phyloP scores from a whole-genome alignment of 1,140 invertebrate genomes.

The Ectropis grisescens region DNA sequence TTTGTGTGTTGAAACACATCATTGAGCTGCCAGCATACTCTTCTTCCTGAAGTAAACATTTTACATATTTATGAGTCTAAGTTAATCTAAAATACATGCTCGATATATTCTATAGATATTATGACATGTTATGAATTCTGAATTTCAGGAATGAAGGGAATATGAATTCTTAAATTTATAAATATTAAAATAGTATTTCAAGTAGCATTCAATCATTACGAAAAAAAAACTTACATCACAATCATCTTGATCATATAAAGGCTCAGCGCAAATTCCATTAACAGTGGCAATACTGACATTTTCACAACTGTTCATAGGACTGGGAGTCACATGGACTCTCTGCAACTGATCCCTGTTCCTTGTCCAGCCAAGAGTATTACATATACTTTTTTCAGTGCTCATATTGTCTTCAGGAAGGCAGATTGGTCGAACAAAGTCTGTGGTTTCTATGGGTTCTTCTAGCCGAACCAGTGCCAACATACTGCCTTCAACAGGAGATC shows the following conservation, averaged over 20 bases:
- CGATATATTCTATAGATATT: too few species aligned
- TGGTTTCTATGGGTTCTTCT: conserved; percentile 80
- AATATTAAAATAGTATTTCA: too few species aligned
- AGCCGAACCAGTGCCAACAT: conserved; percentile 85
- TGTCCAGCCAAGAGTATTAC: conserved; percentile 87
- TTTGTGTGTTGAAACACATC: conserved; percentile 77
- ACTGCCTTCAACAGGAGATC: conserved; percentile 90
- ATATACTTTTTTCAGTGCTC: conserved; percentile 63
- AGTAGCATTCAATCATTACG: too few species aligned
- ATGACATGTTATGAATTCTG: too few species aligned
- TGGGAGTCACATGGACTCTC: conserved; percentile 80
- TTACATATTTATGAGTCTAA: too few species aligned
- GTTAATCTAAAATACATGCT: too few species aligned
- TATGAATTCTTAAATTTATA: too few species aligned
- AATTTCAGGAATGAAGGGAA: too few species aligned
- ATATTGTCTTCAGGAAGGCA: conserved; percentile 76
- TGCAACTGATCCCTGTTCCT: conserved; percentile 84
- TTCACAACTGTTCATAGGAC: conserved; percentile 83
- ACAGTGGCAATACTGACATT: conserved; percentile 86
- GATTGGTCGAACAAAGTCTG: conserved; percentile 86
- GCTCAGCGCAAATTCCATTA: conserved; percentile 86
- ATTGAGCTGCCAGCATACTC: conserved; percentile 89
- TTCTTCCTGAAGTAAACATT: conserved; percentile 80
- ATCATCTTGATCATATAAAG: conserved; percentile 82
- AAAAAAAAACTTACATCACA: conserved; percentile 81